Base-by-base conservation (phyloP, 2,888 invertebrate species). In the Tolmerus cingulatus region DNA sequence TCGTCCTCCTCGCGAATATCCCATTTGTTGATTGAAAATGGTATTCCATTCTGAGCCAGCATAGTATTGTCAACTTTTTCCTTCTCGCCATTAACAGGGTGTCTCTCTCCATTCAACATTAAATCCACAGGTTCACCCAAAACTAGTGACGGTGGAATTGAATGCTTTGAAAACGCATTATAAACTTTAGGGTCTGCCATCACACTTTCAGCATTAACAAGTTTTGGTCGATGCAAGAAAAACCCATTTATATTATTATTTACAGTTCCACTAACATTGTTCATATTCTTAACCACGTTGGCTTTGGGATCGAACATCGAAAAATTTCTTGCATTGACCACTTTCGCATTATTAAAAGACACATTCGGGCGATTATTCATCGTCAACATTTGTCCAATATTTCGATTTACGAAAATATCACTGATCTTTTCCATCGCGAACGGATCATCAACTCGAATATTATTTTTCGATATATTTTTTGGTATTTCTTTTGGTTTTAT, bases 1-100 rank as follows among this genome's bases (percentile, higher is more conserved):
- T 96, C 95, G 90, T 96, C 95, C 43, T 94, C 94, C 81, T 89
- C 89, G 1, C 40, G 51, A 27, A 40, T 86, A 51, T 86, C 74
- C 86, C 86, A 86, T 34, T 76, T 76, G n/a, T 74, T 86, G 7
- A 74, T 34, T 16, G 86, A n/a, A 76, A 86, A 57, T 5, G 57
- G 66, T 8, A 37, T 23, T 14, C 66, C 66, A 57, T 84, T 57
- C 34, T 86, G 51, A n/a, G 76, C 27, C n/a, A 30, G 5, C n/a
- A 19, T 5, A 43, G 7, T 34, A 19, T 76, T 76, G 19, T 86
- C 46, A 16, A n/a, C 46, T 23, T 86, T 76, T 1, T 86, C 76
- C n/a, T 40, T 74, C 23, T 40, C 51, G 14, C 23, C 46, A n/a
- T 46, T 34, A 43, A 27, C 19, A 12, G 27, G 91, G 88, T 81